These are phyloP conservation scores for Dendrolimus punctatus DNA, from an alignment of 1,140 invertebrate genomes.

Conservation along the genomic window DNA sequence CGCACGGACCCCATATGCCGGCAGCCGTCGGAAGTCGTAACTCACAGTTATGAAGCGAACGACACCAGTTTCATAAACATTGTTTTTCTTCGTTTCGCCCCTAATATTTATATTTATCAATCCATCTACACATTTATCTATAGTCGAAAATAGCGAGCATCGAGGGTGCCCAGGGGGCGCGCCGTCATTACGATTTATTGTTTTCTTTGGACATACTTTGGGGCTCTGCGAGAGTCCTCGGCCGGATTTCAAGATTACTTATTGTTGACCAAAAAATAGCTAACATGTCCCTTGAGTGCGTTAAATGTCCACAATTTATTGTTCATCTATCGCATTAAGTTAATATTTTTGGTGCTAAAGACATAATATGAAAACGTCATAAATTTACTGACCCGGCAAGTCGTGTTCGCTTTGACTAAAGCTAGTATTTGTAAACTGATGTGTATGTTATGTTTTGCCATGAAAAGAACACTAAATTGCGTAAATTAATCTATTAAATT, in stretches of 20 bases:
- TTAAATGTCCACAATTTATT: constrained; percentile 2
- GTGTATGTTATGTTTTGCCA: no score
- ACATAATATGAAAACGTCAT: no score
- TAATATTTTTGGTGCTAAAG: no score
- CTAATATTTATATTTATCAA: constrained; percentile 72
- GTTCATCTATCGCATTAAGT: background rate
- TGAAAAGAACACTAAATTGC: no score
- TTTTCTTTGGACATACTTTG: constrained; percentile 57
- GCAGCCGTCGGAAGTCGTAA: constrained; percentile 68
- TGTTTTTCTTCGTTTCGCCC: constrained; percentile 71
- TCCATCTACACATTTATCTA: constrained; percentile 71
- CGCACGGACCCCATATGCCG: constrained; percentile 54
- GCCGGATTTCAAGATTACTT: constrained; percentile 35
- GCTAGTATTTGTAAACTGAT: no score
- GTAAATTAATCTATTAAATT: no score
- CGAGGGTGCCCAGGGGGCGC: constrained; percentile 55
- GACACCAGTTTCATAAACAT: constrained; percentile 72
- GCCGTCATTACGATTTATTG: constrained; percentile 67
- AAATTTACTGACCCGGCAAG: no score
- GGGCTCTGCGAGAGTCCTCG: constrained; percentile 32
- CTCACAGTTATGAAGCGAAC: constrained; percentile 69
- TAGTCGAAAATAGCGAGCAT: constrained; percentile 65
- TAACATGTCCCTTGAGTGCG: constrained; percentile 12
- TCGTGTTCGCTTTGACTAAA: no score
- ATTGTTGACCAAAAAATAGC: constrained; percentile 18